Evolutionary conservation across 2,113 vertebrate species (phyloP).

Genomic region (Phainopepla nitens): DNA sequence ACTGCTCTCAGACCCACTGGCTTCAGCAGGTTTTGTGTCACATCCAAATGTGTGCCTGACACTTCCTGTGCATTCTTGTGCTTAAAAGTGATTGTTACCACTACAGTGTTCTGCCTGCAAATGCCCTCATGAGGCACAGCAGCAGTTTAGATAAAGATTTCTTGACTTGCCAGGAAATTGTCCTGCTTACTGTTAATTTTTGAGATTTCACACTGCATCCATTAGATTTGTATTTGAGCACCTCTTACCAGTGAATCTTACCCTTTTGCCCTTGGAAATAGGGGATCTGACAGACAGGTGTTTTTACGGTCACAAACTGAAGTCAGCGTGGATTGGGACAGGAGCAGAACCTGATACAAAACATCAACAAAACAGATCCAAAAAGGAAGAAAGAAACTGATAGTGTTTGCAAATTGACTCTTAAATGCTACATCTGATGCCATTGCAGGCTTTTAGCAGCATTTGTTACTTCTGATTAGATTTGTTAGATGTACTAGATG

Average conservation of each 20-base stretch:
- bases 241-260: neutral
- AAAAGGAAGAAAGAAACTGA: neutral
- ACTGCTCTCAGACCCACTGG: neutral
- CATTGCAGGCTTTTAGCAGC: neutral
- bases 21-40: neutral
- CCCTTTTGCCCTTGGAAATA: neutral
- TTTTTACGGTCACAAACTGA: neutral
- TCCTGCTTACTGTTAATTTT: neutral
- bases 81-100: neutral
- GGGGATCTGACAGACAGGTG: neutral
- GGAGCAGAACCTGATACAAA: neutral
- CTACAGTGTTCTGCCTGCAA: neutral
- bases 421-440: neutral
- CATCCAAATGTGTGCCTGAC: neutral
- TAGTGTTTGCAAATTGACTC: neutral
- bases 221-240: neutral
- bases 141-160: neutral
- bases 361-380: neutral
- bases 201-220: neutral
- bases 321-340: neutral
- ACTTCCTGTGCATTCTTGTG: neutral
- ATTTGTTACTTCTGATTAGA: conserved; percentile 36
- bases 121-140: neutral
- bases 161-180: neutral
- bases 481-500: conserved; percentile 13